These are phyloP conservation scores for Dolichotis patagonum DNA, from an alignment of 2,113 vertebrate species.

Conservation along the genomic window DNA sequence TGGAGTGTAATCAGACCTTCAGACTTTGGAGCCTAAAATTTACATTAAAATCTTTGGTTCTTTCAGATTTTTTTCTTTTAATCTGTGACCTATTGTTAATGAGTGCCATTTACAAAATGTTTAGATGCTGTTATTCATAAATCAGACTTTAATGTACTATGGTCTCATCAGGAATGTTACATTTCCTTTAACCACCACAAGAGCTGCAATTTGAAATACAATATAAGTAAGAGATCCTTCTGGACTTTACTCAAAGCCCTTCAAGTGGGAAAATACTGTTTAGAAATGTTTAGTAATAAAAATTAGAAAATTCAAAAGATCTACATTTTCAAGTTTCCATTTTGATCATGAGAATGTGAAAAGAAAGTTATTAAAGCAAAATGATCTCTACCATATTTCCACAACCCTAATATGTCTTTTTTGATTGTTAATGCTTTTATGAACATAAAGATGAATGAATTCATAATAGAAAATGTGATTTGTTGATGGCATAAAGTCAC, in stretches of 20 bases:
- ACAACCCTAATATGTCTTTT: not conserved
- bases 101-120: not conserved
- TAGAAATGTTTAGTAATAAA: constrained; percentile 40
- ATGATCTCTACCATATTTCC: not conserved
- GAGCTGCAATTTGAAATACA: not conserved
- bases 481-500: not conserved
- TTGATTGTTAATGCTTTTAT: constrained; percentile 33
- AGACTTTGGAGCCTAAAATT: constrained; percentile 54
- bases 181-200: not conserved
- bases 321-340: not conserved
- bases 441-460: not conserved
- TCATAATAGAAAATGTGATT: not conserved
- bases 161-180: not conserved
- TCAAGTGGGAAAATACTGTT: not conserved
- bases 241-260: constrained; percentile 24
- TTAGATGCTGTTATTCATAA: not conserved
- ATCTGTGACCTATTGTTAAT: not conserved
- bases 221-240: not conserved
- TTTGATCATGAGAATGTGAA: constrained; percentile 33
- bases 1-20: not conserved
- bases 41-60: not conserved
- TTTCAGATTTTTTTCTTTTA: not conserved
- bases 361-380: constrained; percentile 10
- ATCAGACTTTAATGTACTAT: not conserved
- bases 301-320: not conserved